Evolutionary conservation across 2,888 invertebrate species (phyloP).

Genomic region (Oasisia sp.): DNA sequence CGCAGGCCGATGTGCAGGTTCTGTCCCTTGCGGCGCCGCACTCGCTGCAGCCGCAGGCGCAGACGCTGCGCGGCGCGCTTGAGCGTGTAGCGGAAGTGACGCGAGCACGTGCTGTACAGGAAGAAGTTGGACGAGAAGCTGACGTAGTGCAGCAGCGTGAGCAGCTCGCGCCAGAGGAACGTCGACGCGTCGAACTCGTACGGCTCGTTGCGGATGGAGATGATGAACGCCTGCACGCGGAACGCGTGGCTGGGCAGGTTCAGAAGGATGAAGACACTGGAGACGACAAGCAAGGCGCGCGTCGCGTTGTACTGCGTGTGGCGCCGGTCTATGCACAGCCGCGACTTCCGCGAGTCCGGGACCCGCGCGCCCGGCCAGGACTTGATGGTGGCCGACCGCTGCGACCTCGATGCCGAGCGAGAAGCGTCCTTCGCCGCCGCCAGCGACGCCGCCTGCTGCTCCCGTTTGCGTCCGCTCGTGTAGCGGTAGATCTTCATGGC

Average conservation of each 20-base stretch:
- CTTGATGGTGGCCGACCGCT: not conserved
- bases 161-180: constrained; percentile 39
- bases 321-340: constrained; percentile 36
- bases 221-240: constrained; percentile 38
- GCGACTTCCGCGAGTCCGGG: constrained; percentile 26
- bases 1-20: not conserved
- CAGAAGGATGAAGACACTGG: constrained; percentile 41
- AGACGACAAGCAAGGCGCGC: constrained; percentile 41
- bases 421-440: not conserved
- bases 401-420: not conserved
- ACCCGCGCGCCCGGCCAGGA: not conserved
- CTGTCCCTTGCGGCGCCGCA: not conserved
- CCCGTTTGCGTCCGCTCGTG: constrained; percentile 28
- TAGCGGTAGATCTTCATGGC: constrained; percentile 40
- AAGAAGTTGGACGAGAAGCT: constrained; percentile 42
- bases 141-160: constrained; percentile 42
- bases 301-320: constrained; percentile 42
- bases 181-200: constrained; percentile 29
- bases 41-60: not conserved
- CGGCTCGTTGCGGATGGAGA: constrained; percentile 33
- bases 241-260: constrained; percentile 43
- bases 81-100: constrained; percentile 40
- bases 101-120: constrained; percentile 41
- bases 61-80: constrained; percentile 19
- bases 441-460: not conserved